Percentiles rank a stretch among this genome's conserved stretches.
phyloP scores from a whole-genome alignment of 2,888 invertebrate species.

The Mylabris sibirica region DNA sequence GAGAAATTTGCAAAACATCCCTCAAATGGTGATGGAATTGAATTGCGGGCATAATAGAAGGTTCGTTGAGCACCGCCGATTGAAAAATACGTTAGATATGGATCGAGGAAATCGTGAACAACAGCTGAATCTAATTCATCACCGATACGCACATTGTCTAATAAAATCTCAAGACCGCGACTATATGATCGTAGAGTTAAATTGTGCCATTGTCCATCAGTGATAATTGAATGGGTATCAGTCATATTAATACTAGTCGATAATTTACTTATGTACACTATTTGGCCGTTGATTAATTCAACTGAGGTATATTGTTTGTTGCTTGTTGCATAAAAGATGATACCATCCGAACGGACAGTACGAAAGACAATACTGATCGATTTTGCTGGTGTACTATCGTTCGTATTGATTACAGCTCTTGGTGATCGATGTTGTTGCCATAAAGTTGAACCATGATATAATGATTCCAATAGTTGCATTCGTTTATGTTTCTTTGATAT shows the following conservation, averaged over 20 bases:
- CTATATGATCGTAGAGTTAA: slow-evolving; percentile 77
- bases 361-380: slow-evolving; percentile 81
- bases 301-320: slow-evolving; percentile 87
- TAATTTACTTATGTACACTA: slow-evolving; percentile 82
- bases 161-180: slow-evolving; percentile 73
- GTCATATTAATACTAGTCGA: slow-evolving; percentile 85
- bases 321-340: slow-evolving; percentile 86
- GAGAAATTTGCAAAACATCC: slow-evolving; percentile 91
- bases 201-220: slow-evolving; percentile 91
- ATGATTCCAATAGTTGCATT: slow-evolving; percentile 83
- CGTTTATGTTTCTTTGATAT: slow-evolving; percentile 85
- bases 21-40: slow-evolving; percentile 73
- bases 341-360: slow-evolving; percentile 78
- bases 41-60: slow-evolving; percentile 65
- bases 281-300: slow-evolving; percentile 77
- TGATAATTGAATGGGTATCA: slow-evolving; percentile 68
- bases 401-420: slow-evolving; percentile 25
- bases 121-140: slow-evolving; percentile 87
- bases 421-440: slow-evolving; percentile 64
- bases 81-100: slow-evolving; percentile 82
- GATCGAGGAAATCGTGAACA: slow-evolving; percentile 91
- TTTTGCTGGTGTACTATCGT: slow-evolving; percentile 65
- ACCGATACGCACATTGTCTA: slow-evolving; percentile 77
- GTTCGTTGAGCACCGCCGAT: slow-evolving; percentile 79
- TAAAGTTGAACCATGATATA: slow-evolving; percentile 76